Percentiles rank a stretch among this genome's conserved stretches.
Evolutionary conservation across 2,113 vertebrate species (phyloP).

Genomic region (Agapornis roseicollis): DNA sequence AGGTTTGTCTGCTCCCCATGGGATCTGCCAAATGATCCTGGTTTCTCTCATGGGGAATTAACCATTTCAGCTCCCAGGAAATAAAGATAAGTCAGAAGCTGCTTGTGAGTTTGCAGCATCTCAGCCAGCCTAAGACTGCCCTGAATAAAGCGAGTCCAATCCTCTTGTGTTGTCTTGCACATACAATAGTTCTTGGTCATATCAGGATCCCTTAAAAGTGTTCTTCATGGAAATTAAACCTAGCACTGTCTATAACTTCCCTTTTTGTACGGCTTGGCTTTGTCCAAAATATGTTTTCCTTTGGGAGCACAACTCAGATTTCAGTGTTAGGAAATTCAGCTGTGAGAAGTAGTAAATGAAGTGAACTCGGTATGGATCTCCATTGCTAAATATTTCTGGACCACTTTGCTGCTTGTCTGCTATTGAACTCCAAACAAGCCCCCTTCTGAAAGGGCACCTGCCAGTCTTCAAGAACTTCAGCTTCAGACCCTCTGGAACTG

Average conservation of each 20-base stretch:
- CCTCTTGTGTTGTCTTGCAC: not conserved
- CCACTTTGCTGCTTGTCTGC: not conserved
- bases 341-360: not conserved
- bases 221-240: not conserved
- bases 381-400: not conserved
- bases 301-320: not conserved
- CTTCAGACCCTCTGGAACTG: not conserved
- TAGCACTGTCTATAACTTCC: not conserved
- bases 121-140: not conserved
- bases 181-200: rapidly evolving
- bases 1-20: not conserved
- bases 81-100: not conserved
- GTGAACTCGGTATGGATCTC: not conserved
- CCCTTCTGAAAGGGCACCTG: not conserved
- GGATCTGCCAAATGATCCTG: not conserved
- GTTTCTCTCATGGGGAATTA: not conserved
- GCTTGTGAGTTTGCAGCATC: not conserved
- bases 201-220: not conserved
- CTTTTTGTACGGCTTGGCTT: not conserved
- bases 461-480: too few relatives aligned
- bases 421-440: not conserved
- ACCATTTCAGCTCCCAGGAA: not conserved
- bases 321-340: not conserved
- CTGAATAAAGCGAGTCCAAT: not conserved
- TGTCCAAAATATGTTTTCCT: not conserved